Conservation (phyloP, 2,113 vertebrate species). For the Orcinus orca region DNA sequence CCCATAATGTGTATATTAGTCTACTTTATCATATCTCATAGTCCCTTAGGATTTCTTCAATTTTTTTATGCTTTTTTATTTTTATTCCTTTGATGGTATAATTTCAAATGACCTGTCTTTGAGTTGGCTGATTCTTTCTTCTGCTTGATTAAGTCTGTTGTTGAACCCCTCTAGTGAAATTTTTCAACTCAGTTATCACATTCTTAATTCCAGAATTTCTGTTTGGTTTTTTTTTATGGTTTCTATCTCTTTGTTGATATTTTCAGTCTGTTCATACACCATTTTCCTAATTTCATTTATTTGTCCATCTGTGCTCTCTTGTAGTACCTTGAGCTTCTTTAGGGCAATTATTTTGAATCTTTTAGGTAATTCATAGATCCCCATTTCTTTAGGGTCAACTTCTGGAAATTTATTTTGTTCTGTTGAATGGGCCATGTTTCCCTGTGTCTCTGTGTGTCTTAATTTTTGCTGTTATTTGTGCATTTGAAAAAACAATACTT, state of each 20-base stretch:
- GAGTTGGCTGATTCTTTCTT: neutral
- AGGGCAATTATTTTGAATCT: neutral
- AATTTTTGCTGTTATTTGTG: neutral
- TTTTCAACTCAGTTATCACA: neutral
- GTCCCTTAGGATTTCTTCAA: neutral
- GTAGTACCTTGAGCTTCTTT: neutral
- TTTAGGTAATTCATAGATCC: neutral
- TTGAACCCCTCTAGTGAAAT: neutral
- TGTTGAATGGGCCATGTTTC: neutral
- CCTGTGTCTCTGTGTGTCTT: neutral
- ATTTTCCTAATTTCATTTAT: neutral
- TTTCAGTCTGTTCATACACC: neutral
- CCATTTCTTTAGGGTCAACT: neutral
- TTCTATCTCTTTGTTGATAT: neutral
- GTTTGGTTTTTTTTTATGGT: neutral
- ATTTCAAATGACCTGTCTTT: neutral
- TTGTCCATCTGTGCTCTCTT: neutral
- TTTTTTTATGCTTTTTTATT: neutral
- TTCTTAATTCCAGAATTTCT: neutral
- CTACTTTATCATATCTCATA: neutral
- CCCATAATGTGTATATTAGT: neutral
- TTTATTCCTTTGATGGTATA: neutral
- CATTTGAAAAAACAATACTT: neutral
- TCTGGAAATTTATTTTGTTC: neutral
- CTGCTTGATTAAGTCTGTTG: neutral